A percentile compares a stretch with the other conserved stretches of the same genome.
These are phyloP conservation scores for Neogale vison DNA, from an alignment of 2,113 vertebrate species.

Conservation along the genomic window DNA sequence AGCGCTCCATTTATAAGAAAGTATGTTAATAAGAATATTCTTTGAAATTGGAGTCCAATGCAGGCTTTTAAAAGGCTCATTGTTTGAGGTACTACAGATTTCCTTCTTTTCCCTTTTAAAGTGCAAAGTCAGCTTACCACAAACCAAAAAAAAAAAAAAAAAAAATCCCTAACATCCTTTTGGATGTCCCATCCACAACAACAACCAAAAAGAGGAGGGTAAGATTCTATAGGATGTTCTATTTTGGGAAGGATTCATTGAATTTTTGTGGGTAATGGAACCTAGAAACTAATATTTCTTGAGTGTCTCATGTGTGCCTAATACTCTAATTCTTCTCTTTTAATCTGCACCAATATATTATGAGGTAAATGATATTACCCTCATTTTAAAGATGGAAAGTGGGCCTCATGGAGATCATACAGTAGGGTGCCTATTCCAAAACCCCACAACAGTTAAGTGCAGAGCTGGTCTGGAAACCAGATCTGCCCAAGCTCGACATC, in stretches of 20 bases:
- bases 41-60: conserved; percentile 36
- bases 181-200: not conserved
- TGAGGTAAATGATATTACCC: not conserved
- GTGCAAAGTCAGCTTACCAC: conserved; percentile 38
- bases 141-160: not conserved
- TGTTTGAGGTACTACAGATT: conserved; percentile 33
- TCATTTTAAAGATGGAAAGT: not conserved
- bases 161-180: not conserved
- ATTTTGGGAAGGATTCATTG: not conserved
- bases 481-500: not conserved
- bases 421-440: not conserved
- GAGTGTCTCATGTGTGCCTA: not conserved
- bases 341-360: not conserved
- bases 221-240: not conserved
- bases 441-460: not conserved
- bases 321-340: not conserved
- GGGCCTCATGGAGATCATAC: not conserved
- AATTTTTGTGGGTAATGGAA: not conserved
- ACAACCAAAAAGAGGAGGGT: not conserved
- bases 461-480: not conserved
- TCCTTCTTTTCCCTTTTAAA: not conserved
- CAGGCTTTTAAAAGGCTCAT: conserved; percentile 40
- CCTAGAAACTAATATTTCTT: not conserved
- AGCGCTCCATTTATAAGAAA: conserved; percentile 53
- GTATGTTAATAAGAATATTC: conserved; percentile 68